A percentile compares a stretch with the other conserved stretches of the same genome.
Conservation (phyloP, 2,888 invertebrate genomes). For the Marasmarcha lunaedactyla region DNA sequence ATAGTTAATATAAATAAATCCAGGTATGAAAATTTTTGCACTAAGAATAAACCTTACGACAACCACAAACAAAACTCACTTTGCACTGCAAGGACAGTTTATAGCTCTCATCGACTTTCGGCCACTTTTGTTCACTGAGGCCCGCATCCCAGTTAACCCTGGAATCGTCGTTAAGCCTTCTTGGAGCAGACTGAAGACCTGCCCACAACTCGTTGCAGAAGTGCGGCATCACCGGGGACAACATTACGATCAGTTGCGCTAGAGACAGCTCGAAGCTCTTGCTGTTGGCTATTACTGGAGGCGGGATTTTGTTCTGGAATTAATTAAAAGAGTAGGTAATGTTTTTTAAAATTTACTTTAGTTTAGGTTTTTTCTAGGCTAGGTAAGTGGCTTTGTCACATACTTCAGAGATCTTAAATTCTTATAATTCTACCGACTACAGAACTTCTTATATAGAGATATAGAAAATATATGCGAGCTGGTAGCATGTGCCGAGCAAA, state of each 20-base stretch:
- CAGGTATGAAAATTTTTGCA: no score
- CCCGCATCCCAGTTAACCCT: slow-evolving; percentile 76
- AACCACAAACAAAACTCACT: no score
- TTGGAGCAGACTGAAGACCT: slow-evolving; percentile 76
- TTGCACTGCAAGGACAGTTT: slow-evolving; percentile 74
- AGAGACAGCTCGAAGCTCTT: slow-evolving; percentile 83
- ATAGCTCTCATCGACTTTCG: slow-evolving; percentile 77
- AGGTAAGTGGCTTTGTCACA: no score
- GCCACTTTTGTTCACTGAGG: slow-evolving; percentile 84
- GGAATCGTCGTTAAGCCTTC: slow-evolving; percentile 53
- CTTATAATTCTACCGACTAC: no score
- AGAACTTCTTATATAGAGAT: no score
- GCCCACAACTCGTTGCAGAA: slow-evolving; percentile 93
- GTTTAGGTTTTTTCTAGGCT: no score
- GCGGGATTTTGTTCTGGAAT: slow-evolving; percentile 68
- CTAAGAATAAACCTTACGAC: no score
- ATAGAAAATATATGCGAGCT: no score
- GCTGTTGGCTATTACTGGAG: slow-evolving; percentile 73
- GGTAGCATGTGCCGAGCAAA: no score
- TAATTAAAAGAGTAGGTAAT: background rate
- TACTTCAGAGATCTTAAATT: no score
- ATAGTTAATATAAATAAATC: no score
- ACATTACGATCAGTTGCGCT: slow-evolving; percentile 83
- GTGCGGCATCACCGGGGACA: slow-evolving; percentile 91
- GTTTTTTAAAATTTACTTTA: background rate